Evolutionary conservation across 2,113 vertebrate species (phyloP).

Genomic region (Crotalus viridis): DNA sequence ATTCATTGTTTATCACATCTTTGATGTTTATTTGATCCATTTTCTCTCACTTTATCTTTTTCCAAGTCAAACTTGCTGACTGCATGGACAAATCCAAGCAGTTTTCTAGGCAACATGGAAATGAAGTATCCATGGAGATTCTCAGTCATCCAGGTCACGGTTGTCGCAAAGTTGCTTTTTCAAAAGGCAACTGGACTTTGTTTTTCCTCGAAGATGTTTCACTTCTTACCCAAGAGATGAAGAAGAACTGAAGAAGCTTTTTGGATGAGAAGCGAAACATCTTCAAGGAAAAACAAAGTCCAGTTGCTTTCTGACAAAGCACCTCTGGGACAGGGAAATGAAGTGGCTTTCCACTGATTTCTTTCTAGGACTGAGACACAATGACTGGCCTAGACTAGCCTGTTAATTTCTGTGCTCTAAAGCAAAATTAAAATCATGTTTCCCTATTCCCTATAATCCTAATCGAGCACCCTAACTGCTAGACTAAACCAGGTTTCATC

Average conservation of each 20-base stretch:
- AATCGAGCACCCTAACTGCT: not conserved
- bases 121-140: not conserved
- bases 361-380: not conserved
- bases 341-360: not conserved
- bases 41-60: not conserved
- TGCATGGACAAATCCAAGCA: not conserved
- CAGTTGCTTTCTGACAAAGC: not conserved
- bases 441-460: not conserved
- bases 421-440: not conserved
- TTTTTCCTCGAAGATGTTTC: not conserved
- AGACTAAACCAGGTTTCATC: not conserved
- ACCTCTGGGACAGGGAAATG: not conserved
- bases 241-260: not conserved
- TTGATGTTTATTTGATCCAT: not conserved
- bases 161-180: not conserved
- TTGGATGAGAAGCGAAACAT: not conserved
- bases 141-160: not conserved
- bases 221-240: not conserved
- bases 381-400: not conserved
- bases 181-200: not conserved
- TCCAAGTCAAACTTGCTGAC: not conserved
- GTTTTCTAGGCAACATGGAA: not conserved
- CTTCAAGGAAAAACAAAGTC: not conserved
- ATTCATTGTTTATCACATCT: not conserved
- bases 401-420: not conserved